phyloP scores from a whole-genome alignment of 1,140 invertebrate genomes.

The Pseudomyrmex cubaensis region DNA sequence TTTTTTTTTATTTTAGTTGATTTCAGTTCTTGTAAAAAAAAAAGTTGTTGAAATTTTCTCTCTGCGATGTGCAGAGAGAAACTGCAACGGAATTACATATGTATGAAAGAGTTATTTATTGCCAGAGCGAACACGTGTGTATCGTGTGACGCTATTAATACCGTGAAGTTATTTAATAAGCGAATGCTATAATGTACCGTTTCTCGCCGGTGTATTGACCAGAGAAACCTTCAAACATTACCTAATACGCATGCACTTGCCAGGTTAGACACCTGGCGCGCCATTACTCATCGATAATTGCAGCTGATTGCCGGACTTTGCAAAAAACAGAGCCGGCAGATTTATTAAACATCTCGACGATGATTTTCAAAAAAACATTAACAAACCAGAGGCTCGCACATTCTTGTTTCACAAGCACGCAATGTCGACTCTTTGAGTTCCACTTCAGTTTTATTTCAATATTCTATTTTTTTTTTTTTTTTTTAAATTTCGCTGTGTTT shows the following conservation, averaged over 20 bases:
- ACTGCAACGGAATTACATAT: too few species aligned
- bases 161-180: conserved; percentile 22
- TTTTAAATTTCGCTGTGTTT: conserved; percentile 10
- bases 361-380: not conserved
- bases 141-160: conserved; percentile 7
- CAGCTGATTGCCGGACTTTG: conserved; percentile 30
- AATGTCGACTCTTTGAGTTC: not conserved
- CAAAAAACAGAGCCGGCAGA: conserved; percentile 3
- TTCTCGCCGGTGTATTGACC: conserved; percentile 43
- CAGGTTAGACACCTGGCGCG: conserved; percentile 74
- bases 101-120: not conserved
- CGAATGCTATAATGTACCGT: conserved; percentile 31
- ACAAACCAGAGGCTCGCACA: not conserved
- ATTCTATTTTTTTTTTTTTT: conserved; percentile 10
- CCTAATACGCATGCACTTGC: conserved; percentile 56
- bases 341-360: conserved; percentile 44
- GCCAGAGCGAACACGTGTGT: not conserved
- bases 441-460: not conserved
- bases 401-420: not conserved
- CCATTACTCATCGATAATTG: conserved; percentile 58
- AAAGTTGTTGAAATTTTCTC: not conserved
- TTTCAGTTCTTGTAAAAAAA: not conserved
- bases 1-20: too few species aligned
- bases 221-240: conserved; percentile 53
- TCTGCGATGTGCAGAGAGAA: too few species aligned